These are phyloP conservation scores for Heloderma charlesbogerti DNA, from an alignment of 2,113 vertebrate genomes.

Conservation along the genomic window DNA sequence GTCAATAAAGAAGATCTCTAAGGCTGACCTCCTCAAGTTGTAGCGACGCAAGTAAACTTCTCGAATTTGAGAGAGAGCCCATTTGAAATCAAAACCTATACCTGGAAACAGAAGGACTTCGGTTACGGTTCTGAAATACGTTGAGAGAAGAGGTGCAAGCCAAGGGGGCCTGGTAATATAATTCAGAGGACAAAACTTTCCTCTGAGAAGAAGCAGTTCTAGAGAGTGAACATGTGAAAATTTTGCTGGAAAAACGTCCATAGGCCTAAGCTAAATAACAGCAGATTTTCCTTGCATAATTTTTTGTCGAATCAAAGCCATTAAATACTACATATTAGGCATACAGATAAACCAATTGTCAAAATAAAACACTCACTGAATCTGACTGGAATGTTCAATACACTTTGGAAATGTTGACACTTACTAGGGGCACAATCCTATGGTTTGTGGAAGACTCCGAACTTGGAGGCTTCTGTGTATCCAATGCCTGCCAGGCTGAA, in stretches of 20 bases:
- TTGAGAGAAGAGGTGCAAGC: not conserved
- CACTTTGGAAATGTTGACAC: not conserved
- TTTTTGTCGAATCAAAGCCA: not conserved
- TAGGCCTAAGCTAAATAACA: not conserved
- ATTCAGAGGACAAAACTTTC: not conserved
- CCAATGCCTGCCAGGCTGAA: no score
- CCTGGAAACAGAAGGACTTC: conserved; percentile 77
- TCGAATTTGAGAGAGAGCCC: conserved; percentile 93
- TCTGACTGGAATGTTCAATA: no score
- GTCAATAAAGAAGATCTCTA: conserved; percentile 97
- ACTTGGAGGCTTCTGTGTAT: no score
- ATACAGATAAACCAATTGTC: not conserved
- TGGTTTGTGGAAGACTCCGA: no score
- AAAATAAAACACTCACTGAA: not conserved
- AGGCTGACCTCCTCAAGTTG: conserved; percentile 93
- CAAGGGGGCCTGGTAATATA: not conserved
- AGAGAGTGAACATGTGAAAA: not conserved
- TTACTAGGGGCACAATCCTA: no score
- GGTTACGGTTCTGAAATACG: conserved; percentile 35
- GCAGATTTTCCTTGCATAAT: not conserved
- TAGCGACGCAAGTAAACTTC: conserved; percentile 95
- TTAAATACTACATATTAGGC: not conserved
- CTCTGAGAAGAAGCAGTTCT: not conserved
- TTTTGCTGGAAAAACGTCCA: not conserved
- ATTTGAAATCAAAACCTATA: conserved; percentile 95